Base-by-base conservation (phyloP, 1,140 invertebrate species). In the Grapholita molesta region DNA sequence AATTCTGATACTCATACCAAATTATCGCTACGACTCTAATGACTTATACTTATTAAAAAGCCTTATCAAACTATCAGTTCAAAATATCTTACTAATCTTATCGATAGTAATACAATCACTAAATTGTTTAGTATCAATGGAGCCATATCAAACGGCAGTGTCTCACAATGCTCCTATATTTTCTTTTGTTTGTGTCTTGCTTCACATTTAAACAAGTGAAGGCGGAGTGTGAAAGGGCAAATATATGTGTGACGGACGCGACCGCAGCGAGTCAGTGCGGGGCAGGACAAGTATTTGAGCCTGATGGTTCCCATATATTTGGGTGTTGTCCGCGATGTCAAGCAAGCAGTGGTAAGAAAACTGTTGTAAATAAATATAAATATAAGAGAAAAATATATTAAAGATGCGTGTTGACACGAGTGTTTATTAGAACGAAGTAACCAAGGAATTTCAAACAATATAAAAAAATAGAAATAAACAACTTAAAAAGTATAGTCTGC, bases 321-420 rank as follows among this genome's bases (percentile, higher is more conserved):
- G 80, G 80, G 15, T 92, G 91, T 70, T 93, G 92, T 73, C 90
- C 91, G 7, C 76, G 76, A 23, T 93, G 92, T 70, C 68, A 33
- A 69, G 8, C 33, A 0, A 28, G 53, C 18, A 57, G 11, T 25
- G 53, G 53, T 57, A 66, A 66, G 57, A 67, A 64, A 30, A 67
- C 42, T 70, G 64, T 71, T 70, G 38, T 66, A 68, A 53, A 73
- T 0, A 73, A 71, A 71, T 76, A 28, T 70, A n/a, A n/a, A n/a
- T n/a, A n/a, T n/a, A n/a, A n/a, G n/a, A n/a, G n/a, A n/a, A n/a
- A n/a, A n/a, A n/a, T n/a, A n/a, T n/a, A n/a, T n/a, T n/a, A n/a
- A n/a, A n/a, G n/a, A n/a, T n/a, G n/a, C n/a, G n/a, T n/a, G n/a
- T n/a, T n/a, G n/a, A n/a, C n/a, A n/a, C n/a, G n/a, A n/a, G n/a